A percentile compares a stretch with the other conserved stretches of the same genome.
Evolutionary conservation across 2,888 invertebrate species (phyloP).

Genomic region (Dasypolia templi): DNA sequence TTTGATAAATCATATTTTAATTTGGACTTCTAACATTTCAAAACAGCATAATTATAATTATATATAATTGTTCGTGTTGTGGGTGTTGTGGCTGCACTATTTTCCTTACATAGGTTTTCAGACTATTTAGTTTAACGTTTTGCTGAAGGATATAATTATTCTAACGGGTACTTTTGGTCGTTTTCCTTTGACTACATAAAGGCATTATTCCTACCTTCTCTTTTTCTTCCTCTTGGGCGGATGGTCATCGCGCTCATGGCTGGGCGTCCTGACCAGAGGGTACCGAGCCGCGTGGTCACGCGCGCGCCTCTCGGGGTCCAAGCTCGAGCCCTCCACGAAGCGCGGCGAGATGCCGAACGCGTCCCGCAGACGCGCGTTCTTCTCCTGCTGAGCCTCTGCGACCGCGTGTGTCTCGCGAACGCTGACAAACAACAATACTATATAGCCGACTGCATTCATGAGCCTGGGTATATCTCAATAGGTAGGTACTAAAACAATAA

Average conservation of each 20-base stretch:
- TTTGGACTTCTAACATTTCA: neutral
- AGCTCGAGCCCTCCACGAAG: slow-evolving; percentile 98
- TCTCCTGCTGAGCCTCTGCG: slow-evolving; percentile 98
- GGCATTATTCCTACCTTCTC: slow-evolving; percentile 89
- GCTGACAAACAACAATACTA: slow-evolving; percentile 85
- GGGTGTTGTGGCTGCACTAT: slow-evolving; percentile 9
- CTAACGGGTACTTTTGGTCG: neutral
- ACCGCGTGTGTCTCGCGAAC: slow-evolving; percentile 98
- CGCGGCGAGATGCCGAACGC: slow-evolving; percentile 98
- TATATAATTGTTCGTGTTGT: slow-evolving; percentile 6
- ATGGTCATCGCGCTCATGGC: slow-evolving; percentile 90
- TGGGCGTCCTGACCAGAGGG: slow-evolving; percentile 94
- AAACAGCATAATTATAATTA: neutral
- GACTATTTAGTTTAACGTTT: neutral
- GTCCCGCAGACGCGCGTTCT: slow-evolving; percentile 97
- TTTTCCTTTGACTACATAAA: slow-evolving; percentile 10
- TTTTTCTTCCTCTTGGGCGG: slow-evolving; percentile 93
- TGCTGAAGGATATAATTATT: neutral
- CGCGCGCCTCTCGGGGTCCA: slow-evolving; percentile 93
- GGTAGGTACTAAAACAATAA: slow-evolving; percentile 16
- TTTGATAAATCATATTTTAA: neutral
- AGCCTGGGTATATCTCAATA: slow-evolving; percentile 20
- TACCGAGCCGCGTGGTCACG: slow-evolving; percentile 91
- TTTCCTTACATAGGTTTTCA: slow-evolving; percentile 2
- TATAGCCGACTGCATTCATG: slow-evolving; percentile 25